These are phyloP conservation scores for Xestoiulus laeticollis DNA, from an alignment of 2,888 invertebrate species.

Conservation along the genomic window DNA sequence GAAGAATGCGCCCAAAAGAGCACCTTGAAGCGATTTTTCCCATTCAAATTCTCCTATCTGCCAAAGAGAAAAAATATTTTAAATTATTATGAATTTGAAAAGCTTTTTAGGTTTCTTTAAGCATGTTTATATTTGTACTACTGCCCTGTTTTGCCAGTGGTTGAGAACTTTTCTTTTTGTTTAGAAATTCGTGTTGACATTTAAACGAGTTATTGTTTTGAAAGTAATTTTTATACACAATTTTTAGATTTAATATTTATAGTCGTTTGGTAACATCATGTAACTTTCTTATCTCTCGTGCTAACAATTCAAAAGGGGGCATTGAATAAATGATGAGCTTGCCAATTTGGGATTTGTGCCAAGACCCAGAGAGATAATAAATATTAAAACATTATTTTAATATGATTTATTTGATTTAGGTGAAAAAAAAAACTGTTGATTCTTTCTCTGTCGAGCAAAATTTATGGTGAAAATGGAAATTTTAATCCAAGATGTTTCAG, in stretches of 20 bases:
- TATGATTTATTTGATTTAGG: too few relatives aligned
- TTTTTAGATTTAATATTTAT: background rate
- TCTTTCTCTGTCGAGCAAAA: too few relatives aligned
- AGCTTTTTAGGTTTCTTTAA: background rate
- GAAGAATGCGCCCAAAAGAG: constrained; percentile 69
- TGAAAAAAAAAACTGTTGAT: too few relatives aligned
- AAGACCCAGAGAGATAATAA: too few relatives aligned
- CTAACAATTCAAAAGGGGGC: too few relatives aligned
- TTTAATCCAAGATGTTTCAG: too few relatives aligned
- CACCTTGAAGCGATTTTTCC: constrained; percentile 68
- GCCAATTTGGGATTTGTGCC: too few relatives aligned
- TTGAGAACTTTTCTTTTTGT: constrained; percentile 55
- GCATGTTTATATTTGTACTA: background rate
- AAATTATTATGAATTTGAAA: background rate
- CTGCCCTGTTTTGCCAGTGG: constrained; percentile 56
- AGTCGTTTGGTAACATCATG: too few relatives aligned
- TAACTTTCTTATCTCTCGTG: too few relatives aligned
- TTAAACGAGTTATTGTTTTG: background rate
- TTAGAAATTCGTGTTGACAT: background rate
- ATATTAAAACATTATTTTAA: too few relatives aligned
- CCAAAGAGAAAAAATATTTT: background rate
- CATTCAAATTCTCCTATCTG: constrained; percentile 67
- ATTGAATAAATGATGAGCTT: too few relatives aligned
- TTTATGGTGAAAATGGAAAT: too few relatives aligned
- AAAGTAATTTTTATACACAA: background rate